Base-by-base conservation (phyloP, 2,113 vertebrate genomes). In the Oryzias curvinotus region DNA sequence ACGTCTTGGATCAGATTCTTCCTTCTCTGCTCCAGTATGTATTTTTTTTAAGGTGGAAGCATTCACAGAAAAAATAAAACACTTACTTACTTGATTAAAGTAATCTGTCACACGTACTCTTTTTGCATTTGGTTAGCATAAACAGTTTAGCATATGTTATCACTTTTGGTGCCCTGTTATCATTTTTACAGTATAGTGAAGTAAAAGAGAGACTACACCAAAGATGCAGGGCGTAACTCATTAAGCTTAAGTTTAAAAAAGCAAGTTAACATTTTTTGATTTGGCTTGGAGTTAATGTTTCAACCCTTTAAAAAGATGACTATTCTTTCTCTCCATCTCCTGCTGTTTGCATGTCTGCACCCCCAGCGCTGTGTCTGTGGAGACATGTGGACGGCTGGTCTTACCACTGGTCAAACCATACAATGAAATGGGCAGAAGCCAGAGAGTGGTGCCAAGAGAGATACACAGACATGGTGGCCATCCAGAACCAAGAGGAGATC, bases 381-480 rank as follows among this genome's bases (percentile, higher is more conserved):
- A 65, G 71, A 0, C 71, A 81, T 60, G 92, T 92, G 6, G 64
- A 86, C 3, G 83, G 92, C 12, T 99, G 97, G 97, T 94, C 92
- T 0, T 99, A 98, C 68, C 57, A 71, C 78, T 69, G 77, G 62
- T 91, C 90, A 1, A 2, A 82, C 25, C 42, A 1, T 0, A 71
- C 61, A 5, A 94, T 94, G 87, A 5, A 25, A 0, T 99, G 96
- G 95, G 3, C 65, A 0, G 0, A 59, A 0, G 93, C 97, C 14
- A 83, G 93, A 59, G 5, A 1, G 0, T 98, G 90, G 89, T 99
- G 97, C 84, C 46, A 60, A 81, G 23, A 17, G 3, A 1, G 45
- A 52, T 94, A 91, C 83, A 98, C 96, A 0, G 95, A 99, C 62
- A 88, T 99, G 77, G 96, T 98, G 76, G 97, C 96, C 0, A 99